A percentile compares a stretch with the other conserved stretches of the same genome.
Evolutionary conservation across 2,888 invertebrate species (phyloP).

Genomic region (Platycnemis pennipes): DNA sequence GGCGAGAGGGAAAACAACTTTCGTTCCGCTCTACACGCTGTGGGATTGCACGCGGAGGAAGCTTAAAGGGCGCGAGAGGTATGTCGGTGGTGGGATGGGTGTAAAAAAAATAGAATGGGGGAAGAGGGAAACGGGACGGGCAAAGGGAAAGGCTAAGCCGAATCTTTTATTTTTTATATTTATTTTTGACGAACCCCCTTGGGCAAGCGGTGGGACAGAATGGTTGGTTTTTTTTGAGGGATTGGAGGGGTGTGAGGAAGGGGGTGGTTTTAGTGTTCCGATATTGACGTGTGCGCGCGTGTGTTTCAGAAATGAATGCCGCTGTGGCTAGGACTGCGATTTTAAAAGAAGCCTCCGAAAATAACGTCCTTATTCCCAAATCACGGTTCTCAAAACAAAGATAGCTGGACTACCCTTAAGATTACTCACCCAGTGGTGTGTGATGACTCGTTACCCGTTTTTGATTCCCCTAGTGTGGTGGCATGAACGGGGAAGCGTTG

Average conservation of each 20-base stretch:
- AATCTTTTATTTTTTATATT: neutral
- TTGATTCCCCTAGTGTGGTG: too few species aligned
- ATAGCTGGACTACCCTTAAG: neutral
- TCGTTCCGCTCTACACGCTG: neutral
- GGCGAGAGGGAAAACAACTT: conserved; percentile 1
- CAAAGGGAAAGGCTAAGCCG: conserved; percentile 37
- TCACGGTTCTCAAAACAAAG: too few species aligned
- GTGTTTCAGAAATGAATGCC: neutral
- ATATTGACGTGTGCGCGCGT: neutral
- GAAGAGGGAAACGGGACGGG: neutral
- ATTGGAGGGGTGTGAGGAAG: neutral
- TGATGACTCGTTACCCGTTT: too few species aligned
- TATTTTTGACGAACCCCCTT: neutral
- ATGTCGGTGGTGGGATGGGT: neutral
- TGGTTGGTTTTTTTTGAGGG: neutral
- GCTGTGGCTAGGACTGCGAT: neutral
- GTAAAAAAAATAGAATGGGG: neutral
- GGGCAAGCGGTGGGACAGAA: neutral
- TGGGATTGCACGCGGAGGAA: conserved; percentile 15
- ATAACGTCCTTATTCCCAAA: too few species aligned
- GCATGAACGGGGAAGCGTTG: too few species aligned
- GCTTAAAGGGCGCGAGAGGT: neutral
- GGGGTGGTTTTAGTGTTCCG: neutral
- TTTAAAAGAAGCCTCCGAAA: too few species aligned
- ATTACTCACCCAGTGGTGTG: neutral